These are phyloP conservation scores for Pterocles burchelli DNA, from an alignment of 2,113 vertebrate species.

Conservation along the genomic window DNA sequence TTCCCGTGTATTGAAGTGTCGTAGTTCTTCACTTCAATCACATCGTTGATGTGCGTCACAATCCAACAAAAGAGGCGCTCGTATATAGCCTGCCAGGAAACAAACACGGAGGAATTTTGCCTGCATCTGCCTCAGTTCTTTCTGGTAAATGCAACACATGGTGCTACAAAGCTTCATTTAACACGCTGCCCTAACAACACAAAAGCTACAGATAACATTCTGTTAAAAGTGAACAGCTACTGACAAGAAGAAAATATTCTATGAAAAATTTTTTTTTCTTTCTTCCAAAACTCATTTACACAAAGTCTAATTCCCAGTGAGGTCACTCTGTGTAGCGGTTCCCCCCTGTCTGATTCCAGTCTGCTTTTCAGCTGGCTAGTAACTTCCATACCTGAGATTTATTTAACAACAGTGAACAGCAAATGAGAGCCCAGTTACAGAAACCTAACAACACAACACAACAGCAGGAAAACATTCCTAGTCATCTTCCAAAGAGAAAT, in stretches of 20 bases:
- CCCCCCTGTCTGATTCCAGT: not conserved
- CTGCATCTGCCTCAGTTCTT: not conserved
- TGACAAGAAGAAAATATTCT: not conserved
- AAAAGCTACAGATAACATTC: not conserved
- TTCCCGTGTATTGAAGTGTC: constrained; percentile 89
- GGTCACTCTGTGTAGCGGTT: not conserved
- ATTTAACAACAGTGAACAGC: not conserved
- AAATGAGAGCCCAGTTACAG: not conserved
- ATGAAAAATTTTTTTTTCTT: not conserved
- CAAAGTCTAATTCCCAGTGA: not conserved
- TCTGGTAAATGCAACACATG: not conserved
- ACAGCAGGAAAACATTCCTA: not conserved
- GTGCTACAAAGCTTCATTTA: not conserved
- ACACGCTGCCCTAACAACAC: not conserved
- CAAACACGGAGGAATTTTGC: not conserved
- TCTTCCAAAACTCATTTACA: not conserved
- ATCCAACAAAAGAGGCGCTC: constrained; percentile 99
- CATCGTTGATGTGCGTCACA: constrained; percentile 91
- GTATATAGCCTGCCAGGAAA: constrained; percentile 88
- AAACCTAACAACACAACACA: not conserved
- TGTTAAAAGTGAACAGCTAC: not conserved
- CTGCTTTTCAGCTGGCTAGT: not conserved
- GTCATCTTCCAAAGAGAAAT: not conserved
- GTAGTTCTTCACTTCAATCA: constrained; percentile 94
- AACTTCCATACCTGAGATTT: not conserved